Base-by-base conservation (phyloP, 35 echinoderm and acorn worm genomes). In the Hemicentrotus pulcherrimus region DNA sequence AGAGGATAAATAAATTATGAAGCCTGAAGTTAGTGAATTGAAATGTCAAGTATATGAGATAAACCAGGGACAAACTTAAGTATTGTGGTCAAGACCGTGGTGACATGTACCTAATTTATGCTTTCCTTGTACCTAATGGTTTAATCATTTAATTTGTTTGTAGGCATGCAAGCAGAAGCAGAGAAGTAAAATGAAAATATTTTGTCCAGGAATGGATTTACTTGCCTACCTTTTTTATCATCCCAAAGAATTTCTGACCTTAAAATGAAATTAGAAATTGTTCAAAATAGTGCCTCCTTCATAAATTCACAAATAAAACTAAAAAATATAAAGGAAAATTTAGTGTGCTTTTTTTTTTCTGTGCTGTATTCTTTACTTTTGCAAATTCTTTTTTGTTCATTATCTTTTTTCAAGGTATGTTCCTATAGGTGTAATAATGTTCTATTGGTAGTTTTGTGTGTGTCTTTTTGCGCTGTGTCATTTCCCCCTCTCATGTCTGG, bases 1-100 rank as follows among this genome's bases (percentile, higher is more conserved):
- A 90, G 88, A 90, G 88, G 88, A 90, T 90, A 47, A 90, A 33
- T 90, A 90, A 47, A 90, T 78, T 78, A 78, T 78, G 22, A 78
- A 78, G 50, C 19, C 65, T 78, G 24, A 78, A 78, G 65, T 78
- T 22, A 78, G 24, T 90, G n/a, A 47, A 90, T 90, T 90, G 46
- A 90, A 90, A 90, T 90, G 46, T 90, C 88, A 90, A 90, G 32
- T 22, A 16, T 47, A 45, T 90, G 88, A 90, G 15, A 47, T 90
- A 45, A 47, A 47, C 88, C 88, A 90, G 88, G 88, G 88, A 32
- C 86, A 32, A 1, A 15, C 32, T 33, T 33, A 46, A 90, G 88
- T 32, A 47, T 90, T 45, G 88, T 90, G 88, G 88, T 90, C 88
- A 90, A 47, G 65, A 78, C 18, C 65, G 6, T 90, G 46, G 88